These are phyloP conservation scores for Podarcis cretensis DNA, from an alignment of 2,113 vertebrate species.

Conservation along the genomic window DNA sequence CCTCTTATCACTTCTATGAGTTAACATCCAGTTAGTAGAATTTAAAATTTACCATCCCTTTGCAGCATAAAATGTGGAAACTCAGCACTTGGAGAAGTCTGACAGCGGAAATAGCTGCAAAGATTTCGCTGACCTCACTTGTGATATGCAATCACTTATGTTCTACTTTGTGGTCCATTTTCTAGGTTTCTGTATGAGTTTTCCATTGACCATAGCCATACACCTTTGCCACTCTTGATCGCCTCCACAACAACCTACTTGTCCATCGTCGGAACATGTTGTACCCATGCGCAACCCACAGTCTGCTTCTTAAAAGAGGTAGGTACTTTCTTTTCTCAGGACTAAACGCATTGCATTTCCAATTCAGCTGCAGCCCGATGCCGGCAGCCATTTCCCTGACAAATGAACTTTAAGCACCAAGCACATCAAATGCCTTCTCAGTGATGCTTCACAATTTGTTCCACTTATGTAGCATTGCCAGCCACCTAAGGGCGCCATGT, in stretches of 20 bases:
- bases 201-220: conserved; percentile 75
- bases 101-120: no score
- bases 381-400: no score
- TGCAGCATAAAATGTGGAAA: no score
- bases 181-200: conserved; percentile 79
- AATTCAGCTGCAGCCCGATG: no score
- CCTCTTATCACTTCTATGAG: no score
- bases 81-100: no score
- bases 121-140: not conserved
- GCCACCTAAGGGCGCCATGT: no score
- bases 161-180: not conserved
- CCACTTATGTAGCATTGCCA: no score
- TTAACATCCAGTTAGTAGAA: no score
- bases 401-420: no score
- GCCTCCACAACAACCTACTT: conserved; percentile 70
- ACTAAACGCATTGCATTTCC: not conserved
- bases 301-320: conserved; percentile 75
- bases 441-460: not conserved
- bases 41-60: no score
- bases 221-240: conserved; percentile 73
- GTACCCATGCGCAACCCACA: conserved; percentile 36
- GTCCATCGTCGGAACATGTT: conserved; percentile 73
- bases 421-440: no score
- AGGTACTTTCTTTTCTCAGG: not conserved
- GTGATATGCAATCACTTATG: not conserved